Base-by-base conservation (phyloP, 1,140 invertebrate genomes). In the Trinorchestia longiramus region DNA sequence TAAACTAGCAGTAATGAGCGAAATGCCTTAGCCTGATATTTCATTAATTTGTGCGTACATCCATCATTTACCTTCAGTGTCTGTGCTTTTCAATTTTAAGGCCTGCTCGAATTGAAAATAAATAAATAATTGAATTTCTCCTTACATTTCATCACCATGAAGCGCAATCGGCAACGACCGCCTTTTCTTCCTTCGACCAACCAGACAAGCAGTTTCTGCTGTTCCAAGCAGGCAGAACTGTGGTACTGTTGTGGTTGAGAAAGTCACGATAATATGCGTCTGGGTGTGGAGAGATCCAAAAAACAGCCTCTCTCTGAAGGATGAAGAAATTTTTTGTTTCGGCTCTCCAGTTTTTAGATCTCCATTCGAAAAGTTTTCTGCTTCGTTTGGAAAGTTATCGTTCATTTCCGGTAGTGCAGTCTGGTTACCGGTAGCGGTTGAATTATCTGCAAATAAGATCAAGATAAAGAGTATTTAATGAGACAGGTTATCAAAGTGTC, bases 211-310 rank as follows among this genome's bases (percentile, higher is more conserved):
- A 45, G 43, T 17, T 11, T 19, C 44, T 8, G 92, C 92, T 47
- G 92, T 94, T 15, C 92, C 92, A 40, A 44, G 43, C 36, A 94
- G 92, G 40, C 92, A 94, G 44, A 45, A 94, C 92, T 43, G 92
- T 8, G 92, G 92, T 23, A 94, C 92, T 8, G 92, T 94, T 11
- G 92, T 43, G 6, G 92, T 94, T 47, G 92, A 45, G 92, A 43
- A 94, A 8, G 92, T 94, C 40, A 94, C 92, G 40, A 94, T 94
- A 44, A 94, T 94, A 44, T 94, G 92, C 43, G 92, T 94, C 44
- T 45, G 43, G 44, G 92, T 94, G 92, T n/a, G 92, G 43, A 94
- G n/a, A 28, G 92, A 94, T 11, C 92, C 92, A 44, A 94, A 94
- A 44, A 94, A 94, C 6, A 94, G 36, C 44, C 40, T 94, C 47